A percentile compares a stretch with the other conserved stretches of the same genome.
phyloP scores from a whole-genome alignment of 2,113 vertebrate species.

The Herpetotheres cachinnans region DNA sequence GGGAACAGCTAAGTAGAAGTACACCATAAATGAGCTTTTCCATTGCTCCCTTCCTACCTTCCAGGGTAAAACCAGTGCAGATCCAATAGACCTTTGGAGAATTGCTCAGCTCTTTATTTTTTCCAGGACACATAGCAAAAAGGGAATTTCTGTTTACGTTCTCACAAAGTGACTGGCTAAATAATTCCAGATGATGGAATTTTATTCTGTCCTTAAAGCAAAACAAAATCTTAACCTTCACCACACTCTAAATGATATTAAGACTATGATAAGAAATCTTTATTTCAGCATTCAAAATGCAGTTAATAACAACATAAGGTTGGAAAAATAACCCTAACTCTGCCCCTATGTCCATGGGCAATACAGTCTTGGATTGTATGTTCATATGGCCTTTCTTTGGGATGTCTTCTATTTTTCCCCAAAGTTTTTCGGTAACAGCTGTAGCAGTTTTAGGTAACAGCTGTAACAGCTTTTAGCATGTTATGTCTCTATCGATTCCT shows the following conservation, averaged over 20 bases:
- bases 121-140: constrained; percentile 48
- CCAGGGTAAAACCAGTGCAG: background rate
- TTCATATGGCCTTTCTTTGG: background rate
- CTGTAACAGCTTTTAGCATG: background rate
- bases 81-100: constrained; percentile 34
- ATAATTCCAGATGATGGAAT: constrained; percentile 66
- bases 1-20: background rate
- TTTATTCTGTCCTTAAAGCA: constrained; percentile 32
- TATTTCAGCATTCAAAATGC: background rate
- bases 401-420: background rate
- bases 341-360: background rate
- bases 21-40: background rate
- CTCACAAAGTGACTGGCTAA: constrained; percentile 53
- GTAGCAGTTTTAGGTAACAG: background rate
- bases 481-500: background rate
- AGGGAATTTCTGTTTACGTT: constrained; percentile 55
- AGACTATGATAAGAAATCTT: background rate
- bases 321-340: background rate
- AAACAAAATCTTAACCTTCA: constrained; percentile 23
- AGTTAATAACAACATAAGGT: background rate
- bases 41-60: background rate
- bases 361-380: background rate
- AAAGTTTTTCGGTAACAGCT: background rate
- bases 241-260: background rate
- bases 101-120: constrained; percentile 38